Conservation (phyloP, 1,140 invertebrate genomes). For the Zaprionus africanus region DNA sequence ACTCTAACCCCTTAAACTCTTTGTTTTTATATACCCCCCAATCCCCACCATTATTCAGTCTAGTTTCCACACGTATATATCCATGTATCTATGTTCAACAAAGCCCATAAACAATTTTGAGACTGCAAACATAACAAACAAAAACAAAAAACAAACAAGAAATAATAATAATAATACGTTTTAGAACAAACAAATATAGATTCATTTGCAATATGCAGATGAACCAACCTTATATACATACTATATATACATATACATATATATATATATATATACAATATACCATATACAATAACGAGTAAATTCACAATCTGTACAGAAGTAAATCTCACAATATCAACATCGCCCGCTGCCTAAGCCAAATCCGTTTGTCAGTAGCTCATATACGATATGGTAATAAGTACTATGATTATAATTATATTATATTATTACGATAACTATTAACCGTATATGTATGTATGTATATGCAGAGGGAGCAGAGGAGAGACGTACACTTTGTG, state of each 20-base stretch:
- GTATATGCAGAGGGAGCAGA: slow-evolving; percentile 9
- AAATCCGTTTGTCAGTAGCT: slow-evolving; percentile 47
- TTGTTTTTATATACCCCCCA: slow-evolving; percentile 52
- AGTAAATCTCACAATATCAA: slow-evolving; percentile 4
- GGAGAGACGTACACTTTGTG: slow-evolving; percentile 36
- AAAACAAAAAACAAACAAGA: slow-evolving; percentile 39
- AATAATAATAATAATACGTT: slow-evolving; percentile 45
- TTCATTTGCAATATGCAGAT: not conserved
- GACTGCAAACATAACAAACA: slow-evolving; percentile 62
- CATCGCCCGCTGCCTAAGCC: slow-evolving; percentile 42
- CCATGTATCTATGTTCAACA: slow-evolving; percentile 41
- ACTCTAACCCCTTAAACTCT: not conserved
- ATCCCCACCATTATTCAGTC: slow-evolving; percentile 14
- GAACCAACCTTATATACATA: slow-evolving; percentile 6
- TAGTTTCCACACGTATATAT: not conserved
- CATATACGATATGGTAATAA: slow-evolving; percentile 16
- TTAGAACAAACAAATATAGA: slow-evolving; percentile 34
- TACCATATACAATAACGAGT: slow-evolving; percentile 36
- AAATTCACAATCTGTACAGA: slow-evolving; percentile 26
- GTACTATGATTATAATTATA: slow-evolving; percentile 28
- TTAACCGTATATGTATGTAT: slow-evolving; percentile 15
- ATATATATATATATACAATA: slow-evolving; percentile 28
- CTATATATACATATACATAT: slow-evolving; percentile 12
- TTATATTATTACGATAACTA: slow-evolving; percentile 11
- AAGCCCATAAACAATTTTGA: slow-evolving; percentile 79